A percentile compares a stretch with the other conserved stretches of the same genome.
Evolutionary conservation across 2,797 vertebrate species (phyloP).

Genomic region (Coccyzus lansbergi): DNA sequence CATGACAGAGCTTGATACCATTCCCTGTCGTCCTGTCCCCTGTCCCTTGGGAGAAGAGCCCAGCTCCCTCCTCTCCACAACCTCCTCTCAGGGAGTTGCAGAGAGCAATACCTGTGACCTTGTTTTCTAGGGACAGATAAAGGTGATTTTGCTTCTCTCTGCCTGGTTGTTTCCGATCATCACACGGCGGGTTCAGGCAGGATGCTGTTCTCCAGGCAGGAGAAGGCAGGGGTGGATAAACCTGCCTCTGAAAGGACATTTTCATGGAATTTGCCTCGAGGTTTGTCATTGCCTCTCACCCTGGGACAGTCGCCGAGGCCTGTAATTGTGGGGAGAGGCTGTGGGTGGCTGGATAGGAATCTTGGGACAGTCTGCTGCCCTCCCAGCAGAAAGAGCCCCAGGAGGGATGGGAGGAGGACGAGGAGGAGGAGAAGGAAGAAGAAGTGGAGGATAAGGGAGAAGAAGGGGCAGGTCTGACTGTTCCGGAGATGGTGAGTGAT

Average conservation of each 20-base stretch:
- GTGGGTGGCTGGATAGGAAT: neutral
- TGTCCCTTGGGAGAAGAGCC: too few species aligned
- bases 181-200: rapidly evolving
- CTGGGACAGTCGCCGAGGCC: neutral
- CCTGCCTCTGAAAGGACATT: conserved; percentile 3
- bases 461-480: neutral
- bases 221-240: neutral
- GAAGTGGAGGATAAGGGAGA: neutral
- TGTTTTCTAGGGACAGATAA: neutral
- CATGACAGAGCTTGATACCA: too few species aligned
- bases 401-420: neutral
- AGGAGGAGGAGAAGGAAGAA: neutral
- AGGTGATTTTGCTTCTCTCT: neutral
- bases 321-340: conserved; percentile 59
- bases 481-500: conserved; percentile 27
- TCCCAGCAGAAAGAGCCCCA: neutral
- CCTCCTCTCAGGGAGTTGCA: too few species aligned
- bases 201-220: neutral
- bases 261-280: conserved; percentile 17
- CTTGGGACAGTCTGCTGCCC: neutral
- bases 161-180: rapidly evolving
- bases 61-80: too few species aligned
- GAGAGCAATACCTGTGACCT: rapidly evolving
- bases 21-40: too few species aligned
- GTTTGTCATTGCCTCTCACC: neutral